phyloP scores from a whole-genome alignment of 2,113 vertebrate species.

The Labrus mixtus region DNA sequence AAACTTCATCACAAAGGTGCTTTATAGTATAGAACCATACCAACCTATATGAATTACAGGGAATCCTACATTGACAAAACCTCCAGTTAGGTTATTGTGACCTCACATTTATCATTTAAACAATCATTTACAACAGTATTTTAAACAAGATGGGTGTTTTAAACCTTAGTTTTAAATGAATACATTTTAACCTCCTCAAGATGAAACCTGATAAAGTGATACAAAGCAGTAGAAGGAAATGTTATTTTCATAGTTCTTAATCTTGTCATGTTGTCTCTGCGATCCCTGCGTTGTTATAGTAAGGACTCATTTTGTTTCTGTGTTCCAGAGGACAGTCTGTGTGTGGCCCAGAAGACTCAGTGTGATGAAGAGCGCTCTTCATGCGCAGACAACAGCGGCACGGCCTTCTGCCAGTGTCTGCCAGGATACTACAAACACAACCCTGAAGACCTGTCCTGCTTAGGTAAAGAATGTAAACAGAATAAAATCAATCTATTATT shows the following conservation, averaged over 20 bases:
- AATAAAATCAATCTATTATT: no score
- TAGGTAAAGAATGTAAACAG: conserved; percentile 80
- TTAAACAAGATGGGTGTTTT: no score
- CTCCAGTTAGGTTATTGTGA: no score
- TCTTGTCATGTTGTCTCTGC: not conserved
- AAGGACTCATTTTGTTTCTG: not conserved
- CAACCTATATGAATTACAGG: not conserved
- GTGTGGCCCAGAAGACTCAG: conserved; percentile 85
- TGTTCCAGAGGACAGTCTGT: conserved; percentile 89
- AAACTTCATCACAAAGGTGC: not conserved
- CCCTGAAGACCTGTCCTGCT: conserved; percentile 90
- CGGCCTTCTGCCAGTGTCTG: conserved; percentile 88
- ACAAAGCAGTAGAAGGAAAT: no score
- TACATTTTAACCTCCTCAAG: no score
- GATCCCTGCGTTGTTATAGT: not conserved
- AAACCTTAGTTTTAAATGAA: no score
- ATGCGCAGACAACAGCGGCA: conserved; percentile 88
- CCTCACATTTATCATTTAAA: no score
- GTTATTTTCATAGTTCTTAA: no score
- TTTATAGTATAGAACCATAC: no score
- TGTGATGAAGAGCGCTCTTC: conserved; percentile 90
- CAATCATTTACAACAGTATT: no score
- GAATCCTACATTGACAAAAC: not conserved
- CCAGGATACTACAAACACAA: conserved; percentile 94
- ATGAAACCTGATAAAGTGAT: no score